Evolutionary conservation across 1,140 invertebrate species (phyloP).

Genomic region (Brachionus asplanchnoidis): DNA sequence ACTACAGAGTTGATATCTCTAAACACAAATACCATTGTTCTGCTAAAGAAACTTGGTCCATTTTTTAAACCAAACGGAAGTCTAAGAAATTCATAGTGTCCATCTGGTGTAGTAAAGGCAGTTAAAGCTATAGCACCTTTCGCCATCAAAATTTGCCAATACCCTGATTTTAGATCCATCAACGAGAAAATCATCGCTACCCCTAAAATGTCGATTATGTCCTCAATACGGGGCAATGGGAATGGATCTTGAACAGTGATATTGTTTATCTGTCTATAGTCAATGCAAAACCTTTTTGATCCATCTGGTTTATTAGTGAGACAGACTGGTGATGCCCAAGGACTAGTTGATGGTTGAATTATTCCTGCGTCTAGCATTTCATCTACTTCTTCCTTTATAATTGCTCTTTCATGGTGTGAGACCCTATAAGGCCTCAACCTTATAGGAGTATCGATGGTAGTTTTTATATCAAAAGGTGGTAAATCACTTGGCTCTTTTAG

Average conservation of each 20-base stretch:
- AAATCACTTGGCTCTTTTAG: neutral
- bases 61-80: slow-evolving; percentile 45
- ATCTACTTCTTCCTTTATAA: neutral
- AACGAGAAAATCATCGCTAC: neutral
- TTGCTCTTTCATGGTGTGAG: neutral
- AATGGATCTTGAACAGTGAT: neutral
- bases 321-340: slow-evolving; percentile 43
- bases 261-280: slow-evolving; percentile 51
- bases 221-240: neutral
- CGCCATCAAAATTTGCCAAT: neutral
- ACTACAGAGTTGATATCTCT: slow-evolving; percentile 14
- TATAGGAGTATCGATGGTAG: slow-evolving; percentile 16
- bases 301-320: slow-evolving; percentile 57
- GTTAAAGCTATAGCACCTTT: neutral
- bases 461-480: neutral
- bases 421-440: neutral
- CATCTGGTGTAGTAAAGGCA: neutral
- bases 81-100: slow-evolving; percentile 3
- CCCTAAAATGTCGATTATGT: neutral
- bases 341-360: neutral
- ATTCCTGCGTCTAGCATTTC: slow-evolving; percentile 15
- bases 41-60: slow-evolving; percentile 45
- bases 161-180: slow-evolving; percentile 18
- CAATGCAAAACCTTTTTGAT: slow-evolving; percentile 53
- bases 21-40: slow-evolving; percentile 47